Evolutionary conservation across 1,140 invertebrate genomes (phyloP), one percentile per base, ranked within the genome.

Genomic region (Liolophura sinensis): DNA sequence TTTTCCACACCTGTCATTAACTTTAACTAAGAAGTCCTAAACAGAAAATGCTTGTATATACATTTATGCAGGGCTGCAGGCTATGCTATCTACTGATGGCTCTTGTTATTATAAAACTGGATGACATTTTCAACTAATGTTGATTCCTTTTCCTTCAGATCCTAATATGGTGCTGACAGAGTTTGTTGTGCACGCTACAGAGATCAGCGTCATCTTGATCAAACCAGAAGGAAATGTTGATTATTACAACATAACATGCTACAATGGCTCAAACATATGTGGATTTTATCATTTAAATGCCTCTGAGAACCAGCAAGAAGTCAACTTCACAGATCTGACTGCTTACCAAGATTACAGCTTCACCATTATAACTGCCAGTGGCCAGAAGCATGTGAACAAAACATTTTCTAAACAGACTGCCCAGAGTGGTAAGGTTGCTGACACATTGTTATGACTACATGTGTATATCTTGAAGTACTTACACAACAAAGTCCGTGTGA

Each of bases 271-370:
- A n/a, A 0, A 16, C 4, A 25, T 49, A 40, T 73, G 73, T 62
- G 63, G 64, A 24, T 46, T 56, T 47, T 48, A 69, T 20, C 66
- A 58, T 5, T 18, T 60, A 20, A 60, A 48, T 40, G 65, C 52
- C 14, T 46, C 40, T 12, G 20, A 55, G 50, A 64, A 64, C 6
- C 18, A 20, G 11, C 52, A 55, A 14, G 68, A 46, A 12, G 54
- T 70, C 15, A 60, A 22, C 12, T 67, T 80, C 61, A 60, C 60
- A 25, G 58, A 69, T 46, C 62, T 78, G 15, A 54, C 18, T 20
- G 69, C 78, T 7, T 76, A 69, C 55, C 71, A 73, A 20, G 64
- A 58, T 46, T 80, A 80, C 60, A 70, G 31, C 18, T 73, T 78
- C 61, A 65, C 56, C 20, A 72, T 77, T 11, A 40, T 58, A 6